Percentiles rank a stretch among this genome's conserved stretches.
Evolutionary conservation across 2,113 vertebrate genomes (phyloP).

Genomic region (Caranx melampygus): DNA sequence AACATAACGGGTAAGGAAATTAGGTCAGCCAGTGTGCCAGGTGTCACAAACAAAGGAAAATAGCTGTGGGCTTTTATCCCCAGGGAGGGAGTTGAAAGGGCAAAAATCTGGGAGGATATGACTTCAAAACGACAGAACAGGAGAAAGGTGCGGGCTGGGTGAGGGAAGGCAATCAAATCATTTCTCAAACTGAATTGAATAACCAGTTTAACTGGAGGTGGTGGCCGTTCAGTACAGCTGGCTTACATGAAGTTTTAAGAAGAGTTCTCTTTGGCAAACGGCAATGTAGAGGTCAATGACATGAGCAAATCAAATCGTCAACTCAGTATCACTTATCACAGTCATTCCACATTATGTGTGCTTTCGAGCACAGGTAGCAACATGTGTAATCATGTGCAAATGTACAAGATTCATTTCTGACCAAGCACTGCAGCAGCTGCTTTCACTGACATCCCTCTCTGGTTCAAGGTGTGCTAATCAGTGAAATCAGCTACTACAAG

Average conservation of each 20-base stretch:
- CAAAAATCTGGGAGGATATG: conserved; percentile 29
- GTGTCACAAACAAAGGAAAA: conserved; percentile 68
- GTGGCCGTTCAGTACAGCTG: conserved; percentile 4
- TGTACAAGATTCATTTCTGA: not conserved
- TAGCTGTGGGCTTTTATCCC: conserved; percentile 50
- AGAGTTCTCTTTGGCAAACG: not conserved
- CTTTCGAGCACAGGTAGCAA: not conserved
- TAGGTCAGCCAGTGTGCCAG: conserved; percentile 77
- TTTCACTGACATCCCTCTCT: not conserved
- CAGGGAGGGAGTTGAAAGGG: conserved; percentile 33
- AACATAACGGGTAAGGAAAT: conserved; percentile 78
- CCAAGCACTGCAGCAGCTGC: not conserved
- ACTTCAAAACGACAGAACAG: conserved; percentile 35
- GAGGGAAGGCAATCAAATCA: conserved; percentile 34
- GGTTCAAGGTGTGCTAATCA: not conserved
- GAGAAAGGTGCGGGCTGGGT: conserved; percentile 35
- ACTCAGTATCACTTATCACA: not conserved
- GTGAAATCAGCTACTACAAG: conserved; percentile 13
- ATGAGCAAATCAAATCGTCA: not conserved
- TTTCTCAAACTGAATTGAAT: conserved; percentile 31
- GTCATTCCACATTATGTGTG: not conserved
- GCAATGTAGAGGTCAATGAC: conserved; percentile 12
- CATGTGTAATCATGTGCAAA: not conserved
- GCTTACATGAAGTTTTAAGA: conserved; percentile 4
- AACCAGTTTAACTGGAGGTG: conserved; percentile 27